These are phyloP conservation scores for Micropoecilia bifurca DNA, from an alignment of 2,797 vertebrate genomes.

Conservation along the genomic window DNA sequence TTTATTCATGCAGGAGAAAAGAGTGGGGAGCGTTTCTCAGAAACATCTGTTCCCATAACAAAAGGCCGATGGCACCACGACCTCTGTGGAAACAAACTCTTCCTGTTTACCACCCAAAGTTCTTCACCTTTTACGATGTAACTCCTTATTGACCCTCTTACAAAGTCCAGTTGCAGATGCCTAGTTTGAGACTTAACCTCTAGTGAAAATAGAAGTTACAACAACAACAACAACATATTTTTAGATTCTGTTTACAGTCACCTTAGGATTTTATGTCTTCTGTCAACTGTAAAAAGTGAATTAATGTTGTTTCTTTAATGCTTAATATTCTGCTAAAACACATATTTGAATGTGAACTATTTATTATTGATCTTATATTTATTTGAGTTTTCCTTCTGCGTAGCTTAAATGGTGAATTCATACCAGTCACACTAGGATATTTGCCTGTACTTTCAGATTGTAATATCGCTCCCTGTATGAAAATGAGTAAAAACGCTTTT, in stretches of 20 bases:
- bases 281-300: not conserved
- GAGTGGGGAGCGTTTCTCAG: constrained; percentile 57
- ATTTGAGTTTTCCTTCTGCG: not conserved
- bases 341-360: not conserved
- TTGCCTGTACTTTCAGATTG: constrained; percentile 5
- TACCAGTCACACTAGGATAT: not conserved
- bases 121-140: constrained; percentile 43
- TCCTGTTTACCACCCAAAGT: constrained; percentile 64
- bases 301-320: not conserved
- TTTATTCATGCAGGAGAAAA: constrained; percentile 25
- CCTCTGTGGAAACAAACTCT: constrained; percentile 66
- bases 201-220: not conserved
- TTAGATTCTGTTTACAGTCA: not conserved
- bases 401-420: too few species aligned
- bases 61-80: constrained; percentile 59
- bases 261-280: not conserved
- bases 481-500: not conserved
- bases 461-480: not conserved
- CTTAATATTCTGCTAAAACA: not conserved
- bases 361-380: not conserved
- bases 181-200: not conserved
- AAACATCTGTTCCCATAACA: constrained; percentile 69
- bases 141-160: constrained; percentile 31
- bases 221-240: not conserved
- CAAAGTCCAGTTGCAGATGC: not conserved